Conservation (phyloP, 2,888 invertebrate species). For the Dicycla oo region DNA sequence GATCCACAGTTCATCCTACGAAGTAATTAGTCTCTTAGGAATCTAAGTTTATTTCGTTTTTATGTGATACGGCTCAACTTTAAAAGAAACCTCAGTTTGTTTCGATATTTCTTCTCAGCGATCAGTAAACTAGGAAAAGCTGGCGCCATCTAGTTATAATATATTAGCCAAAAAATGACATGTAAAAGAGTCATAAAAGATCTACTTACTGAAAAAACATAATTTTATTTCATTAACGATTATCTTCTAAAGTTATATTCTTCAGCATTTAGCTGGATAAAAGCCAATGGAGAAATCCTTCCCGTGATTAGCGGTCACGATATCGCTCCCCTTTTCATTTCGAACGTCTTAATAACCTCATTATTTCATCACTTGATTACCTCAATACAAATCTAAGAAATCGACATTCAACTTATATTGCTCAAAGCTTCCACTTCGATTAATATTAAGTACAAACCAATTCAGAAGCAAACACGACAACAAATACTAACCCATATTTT, state of each 20-base stretch:
- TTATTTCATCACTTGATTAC: slow-evolving; percentile 5
- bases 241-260: no score
- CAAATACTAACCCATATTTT: slow-evolving; percentile 61
- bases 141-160: no score
- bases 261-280: background rate
- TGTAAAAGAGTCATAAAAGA: no score
- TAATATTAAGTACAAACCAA: slow-evolving; percentile 49
- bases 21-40: background rate
- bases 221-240: no score
- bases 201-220: no score
- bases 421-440: slow-evolving; percentile 48
- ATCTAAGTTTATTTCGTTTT: background rate
- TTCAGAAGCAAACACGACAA: slow-evolving; percentile 44
- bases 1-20: background rate
- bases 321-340: background rate
- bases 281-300: background rate
- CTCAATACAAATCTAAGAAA: slow-evolving; percentile 18
- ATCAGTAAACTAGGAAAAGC: no score
- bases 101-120: no score
- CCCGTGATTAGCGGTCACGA: background rate
- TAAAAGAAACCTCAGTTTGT: no score
- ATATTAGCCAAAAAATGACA: no score
- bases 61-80: background rate
- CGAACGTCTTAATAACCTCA: slow-evolving; percentile 2
- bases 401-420: slow-evolving; percentile 32